Conservation (phyloP, 2,888 invertebrate genomes). For the Linyphia triangularis region DNA sequence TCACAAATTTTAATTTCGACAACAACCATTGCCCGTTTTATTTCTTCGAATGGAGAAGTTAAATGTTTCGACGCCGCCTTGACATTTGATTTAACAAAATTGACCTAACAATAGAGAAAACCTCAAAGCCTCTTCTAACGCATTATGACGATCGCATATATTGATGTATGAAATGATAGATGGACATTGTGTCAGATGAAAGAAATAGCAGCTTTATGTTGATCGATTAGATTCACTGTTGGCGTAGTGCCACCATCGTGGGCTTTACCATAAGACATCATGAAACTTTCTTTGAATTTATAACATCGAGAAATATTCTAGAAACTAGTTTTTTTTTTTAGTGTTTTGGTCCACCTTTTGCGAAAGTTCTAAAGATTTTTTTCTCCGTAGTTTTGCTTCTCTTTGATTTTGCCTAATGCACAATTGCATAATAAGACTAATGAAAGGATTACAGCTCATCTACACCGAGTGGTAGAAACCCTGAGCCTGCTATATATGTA, state of each 20-base stretch:
- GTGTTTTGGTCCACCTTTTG: background rate
- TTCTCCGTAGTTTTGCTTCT: no score
- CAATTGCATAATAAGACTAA: no score
- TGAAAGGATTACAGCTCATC: no score
- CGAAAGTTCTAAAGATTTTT: no score
- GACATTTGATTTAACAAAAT: background rate
- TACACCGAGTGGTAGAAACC: no score
- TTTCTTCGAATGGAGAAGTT: background rate
- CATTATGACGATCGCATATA: constrained; percentile 26
- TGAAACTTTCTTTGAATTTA: background rate
- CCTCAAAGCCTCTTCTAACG: background rate
- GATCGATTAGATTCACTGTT: constrained; percentile 31
- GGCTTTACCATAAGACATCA: background rate
- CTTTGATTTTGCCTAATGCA: no score
- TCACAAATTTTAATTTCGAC: background rate
- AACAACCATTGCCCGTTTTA: background rate
- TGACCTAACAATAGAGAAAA: constrained; percentile 1
- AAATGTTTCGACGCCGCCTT: background rate
- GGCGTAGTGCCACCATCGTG: constrained; percentile 4
- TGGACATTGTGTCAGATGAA: constrained; percentile 30
- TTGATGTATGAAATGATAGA: constrained; percentile 44
- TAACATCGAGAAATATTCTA: background rate
- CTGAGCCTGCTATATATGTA: no score
- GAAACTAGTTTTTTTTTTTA: background rate
- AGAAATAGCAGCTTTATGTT: constrained; percentile 43